Base-by-base conservation (phyloP, 2,888 invertebrate species). In the Erebia aethiops region DNA sequence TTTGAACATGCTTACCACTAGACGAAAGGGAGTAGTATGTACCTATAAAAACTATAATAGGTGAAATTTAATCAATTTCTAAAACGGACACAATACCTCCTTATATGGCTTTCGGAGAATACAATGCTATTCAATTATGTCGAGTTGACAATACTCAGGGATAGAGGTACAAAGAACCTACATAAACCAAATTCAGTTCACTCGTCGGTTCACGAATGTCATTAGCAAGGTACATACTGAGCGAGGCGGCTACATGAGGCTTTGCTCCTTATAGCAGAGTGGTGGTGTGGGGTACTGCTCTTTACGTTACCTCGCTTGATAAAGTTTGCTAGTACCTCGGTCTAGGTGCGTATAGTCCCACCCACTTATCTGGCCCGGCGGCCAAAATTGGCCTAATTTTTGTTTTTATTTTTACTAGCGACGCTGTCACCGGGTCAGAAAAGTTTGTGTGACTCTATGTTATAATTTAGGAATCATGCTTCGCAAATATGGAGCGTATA, bases 141-240 rank as follows among this genome's bases (percentile, higher is more conserved):
- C 41, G 72, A 78, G 78, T 78, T 76, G 75, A 77, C 77, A 77
- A 78, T 73, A 73, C 72, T 64, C 69, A 54, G 69, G 67, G 69
- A 77, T 73, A 49, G 72, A 52, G 76, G 70, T 71, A 78, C 77
- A 79, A 79, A 80, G 79, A 79, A 73, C 80, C 78, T 81, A 79
- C 78, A 77, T 75, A 79, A 81, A 80, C 79, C 74, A 52, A 67
- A 70, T 54, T 66, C 71, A 58, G 69, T 71, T 65, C 69, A 56
- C 46, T 16, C 51, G 51, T 65, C 65, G 61, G 68, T 68, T 62
- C 65, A 65, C 71, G 61, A 71, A 73, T 71, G 70, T 70, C 64
- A 57, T 26, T n/a, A n/a, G n/a, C 51, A 51, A 8, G 14, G 54
- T 54, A 2, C 18, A 2, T 18, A 18, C 16, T 18, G 18, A 16